Percentiles rank a stretch among this genome's conserved stretches.
Evolutionary conservation across 2,113 vertebrate species (phyloP).

Genomic region (Danio rerio): DNA sequence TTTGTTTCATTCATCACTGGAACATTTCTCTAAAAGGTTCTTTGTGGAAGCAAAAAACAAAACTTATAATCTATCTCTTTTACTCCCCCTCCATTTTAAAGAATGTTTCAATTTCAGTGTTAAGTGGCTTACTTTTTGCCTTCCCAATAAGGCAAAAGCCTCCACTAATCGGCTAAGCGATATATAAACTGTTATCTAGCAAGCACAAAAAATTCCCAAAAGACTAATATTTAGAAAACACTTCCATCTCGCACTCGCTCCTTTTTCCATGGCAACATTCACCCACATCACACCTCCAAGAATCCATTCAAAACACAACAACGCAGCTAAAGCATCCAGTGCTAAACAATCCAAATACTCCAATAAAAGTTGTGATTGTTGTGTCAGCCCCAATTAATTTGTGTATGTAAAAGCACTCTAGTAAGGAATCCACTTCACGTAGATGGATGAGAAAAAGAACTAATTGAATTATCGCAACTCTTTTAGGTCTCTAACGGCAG

Average conservation of each 20-base stretch:
- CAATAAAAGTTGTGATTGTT: conserved; percentile 48
- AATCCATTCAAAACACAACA: background rate
- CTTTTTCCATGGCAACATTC: background rate
- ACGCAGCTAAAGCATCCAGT: conserved; percentile 16
- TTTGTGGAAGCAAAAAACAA: too few species aligned
- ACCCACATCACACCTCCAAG: background rate
- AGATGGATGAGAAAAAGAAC: conserved; percentile 51
- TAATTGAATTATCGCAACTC: conserved; percentile 55
- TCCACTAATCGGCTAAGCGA: background rate
- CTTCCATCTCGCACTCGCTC: background rate
- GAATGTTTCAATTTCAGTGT: background rate
- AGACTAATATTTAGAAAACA: conserved; percentile 28
- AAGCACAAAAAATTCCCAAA: background rate
- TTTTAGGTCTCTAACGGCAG: conserved; percentile 21
- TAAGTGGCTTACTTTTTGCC: background rate
- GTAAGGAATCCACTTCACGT: conserved; percentile 37
- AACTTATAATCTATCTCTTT: too few species aligned
- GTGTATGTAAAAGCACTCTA: conserved; percentile 39
- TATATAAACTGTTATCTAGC: background rate
- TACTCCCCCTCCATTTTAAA: too few species aligned
- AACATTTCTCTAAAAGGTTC: too few species aligned
- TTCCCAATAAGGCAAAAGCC: background rate
- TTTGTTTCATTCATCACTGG: too few species aligned
- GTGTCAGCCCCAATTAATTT: conserved; percentile 50
- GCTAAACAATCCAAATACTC: conserved; percentile 27